Conservation (phyloP, 2,888 invertebrate species). For the Harpalus rufipes region DNA sequence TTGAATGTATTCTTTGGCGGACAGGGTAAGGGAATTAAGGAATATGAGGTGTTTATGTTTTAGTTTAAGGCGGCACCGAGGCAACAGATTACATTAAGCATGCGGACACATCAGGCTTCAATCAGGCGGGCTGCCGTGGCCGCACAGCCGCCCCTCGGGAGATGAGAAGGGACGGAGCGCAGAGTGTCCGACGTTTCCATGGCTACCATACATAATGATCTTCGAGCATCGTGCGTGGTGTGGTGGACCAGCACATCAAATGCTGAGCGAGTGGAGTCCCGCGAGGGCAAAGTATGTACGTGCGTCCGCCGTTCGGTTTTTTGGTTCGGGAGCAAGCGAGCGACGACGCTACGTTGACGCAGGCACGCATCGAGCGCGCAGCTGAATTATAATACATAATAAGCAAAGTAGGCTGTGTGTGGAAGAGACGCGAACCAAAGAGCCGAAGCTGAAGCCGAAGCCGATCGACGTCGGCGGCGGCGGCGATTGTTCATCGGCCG, state of each 20-base stretch:
- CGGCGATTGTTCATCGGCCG: slow-evolving; percentile 61
- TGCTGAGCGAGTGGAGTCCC: slow-evolving; percentile 30
- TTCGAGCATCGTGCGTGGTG: slow-evolving; percentile 52
- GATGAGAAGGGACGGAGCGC: slow-evolving; percentile 47
- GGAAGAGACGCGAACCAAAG: slow-evolving; percentile 36
- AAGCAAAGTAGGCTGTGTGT: slow-evolving; percentile 9
- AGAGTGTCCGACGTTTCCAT: slow-evolving; percentile 59
- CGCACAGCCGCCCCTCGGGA: slow-evolving; percentile 24
- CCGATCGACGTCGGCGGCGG: slow-evolving; percentile 10
- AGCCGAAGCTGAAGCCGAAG: background rate
- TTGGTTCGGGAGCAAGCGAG: slow-evolving; percentile 17
- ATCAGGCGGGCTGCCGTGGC: slow-evolving; percentile 14
- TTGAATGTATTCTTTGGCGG: background rate
- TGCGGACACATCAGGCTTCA: slow-evolving; percentile 44
- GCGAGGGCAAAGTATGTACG: slow-evolving; percentile 29
- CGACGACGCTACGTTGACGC: background rate
- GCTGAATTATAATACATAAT: slow-evolving; percentile 66
- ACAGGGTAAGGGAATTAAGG: background rate
- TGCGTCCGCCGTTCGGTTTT: slow-evolving; percentile 33
- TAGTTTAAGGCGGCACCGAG: background rate
- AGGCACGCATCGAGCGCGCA: slow-evolving; percentile 30
- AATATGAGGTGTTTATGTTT: slow-evolving; percentile 18
- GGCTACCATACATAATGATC: slow-evolving; percentile 66
- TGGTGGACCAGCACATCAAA: slow-evolving; percentile 38
- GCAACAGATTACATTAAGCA: slow-evolving; percentile 35